Evolutionary conservation across 2,113 vertebrate species (phyloP).

Genomic region (Anarhynchus alexandrinus): DNA sequence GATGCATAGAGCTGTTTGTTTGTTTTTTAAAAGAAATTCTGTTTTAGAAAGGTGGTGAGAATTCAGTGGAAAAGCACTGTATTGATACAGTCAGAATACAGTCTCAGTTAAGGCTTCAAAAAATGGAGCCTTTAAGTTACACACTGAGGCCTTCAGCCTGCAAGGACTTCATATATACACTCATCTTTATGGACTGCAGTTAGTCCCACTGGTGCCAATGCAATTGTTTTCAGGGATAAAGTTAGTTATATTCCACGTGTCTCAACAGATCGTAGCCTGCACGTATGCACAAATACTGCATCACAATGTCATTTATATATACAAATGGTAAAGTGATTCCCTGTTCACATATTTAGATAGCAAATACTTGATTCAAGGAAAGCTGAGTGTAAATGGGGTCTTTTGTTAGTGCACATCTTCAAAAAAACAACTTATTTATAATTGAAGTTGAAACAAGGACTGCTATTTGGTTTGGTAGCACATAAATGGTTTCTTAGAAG

Average conservation of each 20-base stretch:
- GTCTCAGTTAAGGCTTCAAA: neutral
- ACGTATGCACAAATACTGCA: neutral
- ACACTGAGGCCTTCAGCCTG: neutral
- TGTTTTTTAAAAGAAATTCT: neutral
- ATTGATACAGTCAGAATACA: neutral
- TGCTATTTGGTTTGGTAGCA: neutral
- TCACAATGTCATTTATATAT: neutral
- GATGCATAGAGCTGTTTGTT: neutral
- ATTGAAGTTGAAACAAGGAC: neutral
- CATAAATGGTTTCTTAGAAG: neutral
- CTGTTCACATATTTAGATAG: neutral
- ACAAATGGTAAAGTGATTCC: neutral
- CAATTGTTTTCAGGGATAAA: neutral
- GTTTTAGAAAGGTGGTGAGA: neutral
- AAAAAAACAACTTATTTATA: neutral
- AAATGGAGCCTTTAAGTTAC: neutral
- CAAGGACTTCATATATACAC: neutral
- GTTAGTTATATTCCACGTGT: neutral
- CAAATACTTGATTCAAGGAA: neutral
- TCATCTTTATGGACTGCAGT: neutral
- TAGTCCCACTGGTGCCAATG: neutral
- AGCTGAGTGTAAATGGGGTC: neutral
- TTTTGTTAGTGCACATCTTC: neutral
- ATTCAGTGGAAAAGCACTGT: neutral
- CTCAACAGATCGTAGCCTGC: neutral